These are phyloP conservation scores for Camelus dromedarius DNA, from an alignment of 2,113 vertebrate genomes.

Conservation along the genomic window DNA sequence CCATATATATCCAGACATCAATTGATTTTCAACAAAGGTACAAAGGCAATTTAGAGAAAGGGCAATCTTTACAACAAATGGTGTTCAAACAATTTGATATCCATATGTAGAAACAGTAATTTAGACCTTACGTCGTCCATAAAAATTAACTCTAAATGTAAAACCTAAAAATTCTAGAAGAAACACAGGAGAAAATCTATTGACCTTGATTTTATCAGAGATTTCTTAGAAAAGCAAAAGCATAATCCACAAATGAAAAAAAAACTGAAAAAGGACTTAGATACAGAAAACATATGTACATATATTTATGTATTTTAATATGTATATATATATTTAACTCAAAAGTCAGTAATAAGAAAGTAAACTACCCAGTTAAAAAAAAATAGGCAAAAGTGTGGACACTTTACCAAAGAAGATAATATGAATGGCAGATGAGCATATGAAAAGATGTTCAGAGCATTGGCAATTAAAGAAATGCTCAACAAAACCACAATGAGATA, in stretches of 20 bases:
- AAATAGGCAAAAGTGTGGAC: background rate
- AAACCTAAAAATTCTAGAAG: background rate
- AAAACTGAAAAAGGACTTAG: background rate
- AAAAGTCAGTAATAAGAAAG: background rate
- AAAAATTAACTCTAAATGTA: background rate
- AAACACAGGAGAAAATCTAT: background rate
- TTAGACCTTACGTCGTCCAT: background rate
- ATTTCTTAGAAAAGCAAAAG: slow-evolving; percentile 10
- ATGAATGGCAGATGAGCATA: background rate
- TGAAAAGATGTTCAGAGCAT: background rate
- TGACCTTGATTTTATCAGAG: background rate
- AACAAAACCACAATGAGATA: background rate
- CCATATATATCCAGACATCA: background rate
- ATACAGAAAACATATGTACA: background rate
- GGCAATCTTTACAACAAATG: background rate
- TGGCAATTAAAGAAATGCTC: background rate
- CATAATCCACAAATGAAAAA: background rate
- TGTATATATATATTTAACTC: background rate
- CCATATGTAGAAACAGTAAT: background rate
- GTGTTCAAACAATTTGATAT: background rate
- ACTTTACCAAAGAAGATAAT: background rate
- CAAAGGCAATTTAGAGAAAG: background rate
- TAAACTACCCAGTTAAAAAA: background rate
- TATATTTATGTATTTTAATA: too few relatives aligned
- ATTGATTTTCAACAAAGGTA: background rate